Base-by-base conservation (phyloP, 1,140 invertebrate species). In the Stegodyphus mimosarum region DNA sequence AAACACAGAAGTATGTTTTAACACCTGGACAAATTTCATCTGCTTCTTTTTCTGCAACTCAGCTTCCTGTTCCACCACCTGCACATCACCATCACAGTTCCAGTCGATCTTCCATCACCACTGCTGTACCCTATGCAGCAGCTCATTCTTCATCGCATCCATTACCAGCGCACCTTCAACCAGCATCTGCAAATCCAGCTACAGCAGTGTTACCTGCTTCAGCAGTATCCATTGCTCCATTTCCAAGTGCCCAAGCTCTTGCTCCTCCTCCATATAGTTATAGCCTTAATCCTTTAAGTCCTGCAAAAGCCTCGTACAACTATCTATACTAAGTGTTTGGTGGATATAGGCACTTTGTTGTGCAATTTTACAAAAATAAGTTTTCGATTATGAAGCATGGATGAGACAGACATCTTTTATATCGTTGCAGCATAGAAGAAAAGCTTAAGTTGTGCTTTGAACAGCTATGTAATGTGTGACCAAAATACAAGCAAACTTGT, bases 1-100 rank as follows among this genome's bases (percentile, higher is more conserved):
- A 88, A 77, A 33, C 88, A 9, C 88, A 88, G 17, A 88, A 88
- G 60, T 88, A 88, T 51, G 87, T 88, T 13, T 50, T 88, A 10
- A 76, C 80, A n/a, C 83, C 87, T 15, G 86, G 78, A 10, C 87
- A 86, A 18, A 76, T 86, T 13, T 86, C 86, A n/a, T 86, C 81
- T 51, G 77, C 67, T 55, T 18, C 86, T 17, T 87, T 87, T 51
- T 67, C 75, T 15, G 52, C 86, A 13, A 53, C 77, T 11, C 83
- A 85, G n/a, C 63, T 88, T 48, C 87, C 87, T 13, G 83, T 80
- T 33, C 87, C 87, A 18, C 87, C 87, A 48, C 87, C 87, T 17
- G 87, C 87, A 17, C 87, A 88, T 66, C 87, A 88, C 66, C 87
- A 88, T 49, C 87, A 87, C 64, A 83, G 6, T 48, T 73, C 72